These are phyloP conservation scores for Alviniconcha strummeri DNA, from an alignment of 2,888 invertebrate genomes.

Conservation along the genomic window DNA sequence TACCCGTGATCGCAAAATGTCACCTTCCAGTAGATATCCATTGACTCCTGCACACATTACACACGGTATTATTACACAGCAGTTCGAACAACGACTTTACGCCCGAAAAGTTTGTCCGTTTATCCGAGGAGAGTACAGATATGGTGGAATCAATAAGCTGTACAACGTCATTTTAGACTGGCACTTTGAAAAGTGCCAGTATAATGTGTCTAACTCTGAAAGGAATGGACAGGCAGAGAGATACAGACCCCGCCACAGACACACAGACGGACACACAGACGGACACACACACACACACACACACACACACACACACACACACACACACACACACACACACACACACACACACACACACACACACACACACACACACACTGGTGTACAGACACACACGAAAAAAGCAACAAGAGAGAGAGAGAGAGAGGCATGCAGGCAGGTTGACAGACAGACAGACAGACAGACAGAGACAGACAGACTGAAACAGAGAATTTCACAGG, in stretches of 20 bases:
- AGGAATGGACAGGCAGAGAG: no score
- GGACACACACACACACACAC: no score
- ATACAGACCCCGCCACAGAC: background rate
- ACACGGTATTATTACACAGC: background rate
- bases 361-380: background rate
- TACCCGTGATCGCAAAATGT: conserved; percentile 27
- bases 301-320: no score
- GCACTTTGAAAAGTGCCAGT: no score
- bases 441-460: background rate
- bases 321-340: background rate
- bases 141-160: no score
- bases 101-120: no score
- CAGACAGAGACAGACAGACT: background rate
- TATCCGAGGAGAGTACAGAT: no score
- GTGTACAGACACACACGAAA: no score
- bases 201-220: no score
- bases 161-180: no score
- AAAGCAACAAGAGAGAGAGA: background rate
- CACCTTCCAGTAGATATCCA: conserved; percentile 20
- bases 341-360: background rate
- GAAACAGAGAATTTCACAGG: background rate
- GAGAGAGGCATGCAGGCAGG: background rate
- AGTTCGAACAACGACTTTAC: no score
- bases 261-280: background rate
- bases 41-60: conserved; percentile 7